Base-by-base conservation (phyloP, 2,113 vertebrate species). In the Carassius auratus region DNA sequence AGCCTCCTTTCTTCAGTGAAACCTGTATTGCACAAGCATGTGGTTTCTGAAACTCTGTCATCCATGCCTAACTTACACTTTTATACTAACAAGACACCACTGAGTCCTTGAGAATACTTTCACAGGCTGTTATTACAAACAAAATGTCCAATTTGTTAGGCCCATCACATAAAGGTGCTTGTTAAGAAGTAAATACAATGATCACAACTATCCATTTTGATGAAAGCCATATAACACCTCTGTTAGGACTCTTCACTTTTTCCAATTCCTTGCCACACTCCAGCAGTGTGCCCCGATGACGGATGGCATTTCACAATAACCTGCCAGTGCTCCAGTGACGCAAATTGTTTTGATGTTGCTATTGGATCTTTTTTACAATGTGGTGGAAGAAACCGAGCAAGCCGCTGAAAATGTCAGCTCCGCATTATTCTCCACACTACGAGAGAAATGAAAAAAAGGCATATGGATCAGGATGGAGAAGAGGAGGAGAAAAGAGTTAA, bases 321-420 rank as follows among this genome's bases (percentile, higher is more conserved):
- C 66, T n/a, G 68, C 57, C 69, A 81, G 50, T 36, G n/a, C 80
- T 77, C 73, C 50, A 57, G 73, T 83, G 68, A 68, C 36, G 36
- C 59, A 68, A 38, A 38, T 75, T 82, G 85, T 86, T 82, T 86
- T 86, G 79, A 82, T 86, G 85, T 86, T 74, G 30, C 61, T 83
- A 74, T 88, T 86, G 83, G 87, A 83, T 86, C 80, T 78, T 79
- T 71, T 86, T 81, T 82, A 86, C 79, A 86, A 75, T 42, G 33
- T 57, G 57, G 59, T 76, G 76, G 66, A 69, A 59, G 77, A 79
- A 83, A 86, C 81, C 79, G 82, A 86, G 64, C 48, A 80, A 48
- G 64, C 33, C 23, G 12, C 78, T 26, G 50, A 19, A 86, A 88
- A 86, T 88, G 84, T 84, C 84, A 84, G 66, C 57, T 36, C 5